Evolutionary conservation across 2,113 vertebrate genomes (phyloP), one percentile per base, ranked within the genome.

Genomic region (Alethe castanea): DNA sequence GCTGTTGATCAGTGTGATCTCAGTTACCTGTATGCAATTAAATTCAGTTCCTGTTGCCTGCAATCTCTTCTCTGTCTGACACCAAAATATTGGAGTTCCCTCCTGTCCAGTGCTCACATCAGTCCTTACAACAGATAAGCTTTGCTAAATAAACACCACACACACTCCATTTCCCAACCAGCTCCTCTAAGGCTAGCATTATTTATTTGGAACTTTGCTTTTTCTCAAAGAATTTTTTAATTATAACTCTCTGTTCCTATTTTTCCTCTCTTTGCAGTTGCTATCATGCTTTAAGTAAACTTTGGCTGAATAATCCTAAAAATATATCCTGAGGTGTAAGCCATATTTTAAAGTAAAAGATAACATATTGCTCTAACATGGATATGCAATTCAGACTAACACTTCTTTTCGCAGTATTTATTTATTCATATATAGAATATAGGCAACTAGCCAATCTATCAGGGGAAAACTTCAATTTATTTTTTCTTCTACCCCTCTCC

Each of bases 321-420:
- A 80, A 72, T 88, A 65, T 18, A 69, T 78, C 45, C 48, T 40
- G 72, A 95, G 24, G 44, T 66, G n/a, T 73, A 60, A 73, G n/a
- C 8, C 17, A 7, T 70, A 77, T 89, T 83, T 90, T 67, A 40
- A 66, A 83, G 48, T 50, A 50, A 72, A 92, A 88, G 52, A 45
- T 33, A 86, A 42, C 45, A 29, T 54, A 71, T 78, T 23, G 1
- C 67, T 93, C 50, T 54, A 90, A 92, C 48, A 89, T 5, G 28
- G 45, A 80, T 7, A 5, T 44, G 65, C 28, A 59, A 52, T 87
- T 96, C 70, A 86, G 81, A 64, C 74, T 76, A 50, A n/a, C 73
- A 62, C 70, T 95, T 86, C n/a, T 92, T 93, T 95, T 92, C 81
- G 61, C 48, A 85, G 31, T 48, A 71, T 88, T 96, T 96, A 86